Evolutionary conservation across 2,113 vertebrate species (phyloP), one percentile per base, ranked within the genome.

Genomic region (Lasiurus cinereus): DNA sequence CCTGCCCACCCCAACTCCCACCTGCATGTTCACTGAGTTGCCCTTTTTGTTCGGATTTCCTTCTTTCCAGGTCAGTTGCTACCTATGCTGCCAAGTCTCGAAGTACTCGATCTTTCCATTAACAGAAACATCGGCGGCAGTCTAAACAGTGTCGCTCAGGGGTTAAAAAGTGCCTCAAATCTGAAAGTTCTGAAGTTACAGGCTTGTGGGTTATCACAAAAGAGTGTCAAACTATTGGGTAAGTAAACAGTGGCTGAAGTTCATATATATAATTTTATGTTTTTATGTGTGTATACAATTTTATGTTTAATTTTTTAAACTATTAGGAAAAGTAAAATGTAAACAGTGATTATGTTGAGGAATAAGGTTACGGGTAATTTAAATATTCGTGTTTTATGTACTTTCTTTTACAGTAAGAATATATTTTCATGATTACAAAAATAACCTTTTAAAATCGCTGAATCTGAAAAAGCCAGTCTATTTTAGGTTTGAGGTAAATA

Each of bases 31-130:
- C 9, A 59, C 7, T 29, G 48, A 59, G n/a, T 19, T 19, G 18
- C 9, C 31, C 59, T 74, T 92, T 92, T 39, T 74, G 0, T 0
- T 93, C 85, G 93, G 46, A 52, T 98, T 95, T 79, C 52, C 70
- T 93, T 78, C 80, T 83, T 96, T 56, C 74, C 90, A 99, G 99
- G 98, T 84, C 96, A 96, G 48, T 80, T 97, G 18, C 95, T 99
- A 77, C 96, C 95, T 10, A n/a, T 92, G 76, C 97, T 98, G 46
- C 96, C 97, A 69, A 94, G 95, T 48, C 98, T 99, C 0, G 97
- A 99, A 89, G 96, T 99, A 27, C 96, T 99, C 96, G 99, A 99
- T 85, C 73, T 99, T 73, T 99, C 99, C 59, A 98, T 98, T 83
- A 99, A 99, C 93, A 98, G 97, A 97, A 98, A 97, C 54, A 96